These are phyloP conservation scores for Loriculus beryllinus DNA, from an alignment of 2,797 vertebrate species.

Conservation along the genomic window DNA sequence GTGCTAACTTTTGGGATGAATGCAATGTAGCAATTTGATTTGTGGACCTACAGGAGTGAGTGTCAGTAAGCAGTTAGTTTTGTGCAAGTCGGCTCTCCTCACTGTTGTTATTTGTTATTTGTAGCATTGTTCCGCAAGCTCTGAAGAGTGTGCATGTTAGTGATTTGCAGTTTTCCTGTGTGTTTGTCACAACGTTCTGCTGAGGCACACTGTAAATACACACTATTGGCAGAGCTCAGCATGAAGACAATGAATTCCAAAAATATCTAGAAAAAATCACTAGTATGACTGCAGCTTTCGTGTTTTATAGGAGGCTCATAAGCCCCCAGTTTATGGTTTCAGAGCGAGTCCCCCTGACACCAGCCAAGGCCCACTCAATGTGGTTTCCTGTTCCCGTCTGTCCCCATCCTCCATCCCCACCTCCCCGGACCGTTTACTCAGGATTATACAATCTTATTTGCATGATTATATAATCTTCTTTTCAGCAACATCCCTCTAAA, in stretches of 20 bases:
- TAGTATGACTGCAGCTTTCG: background rate
- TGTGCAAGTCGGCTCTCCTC: background rate
- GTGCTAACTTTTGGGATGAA: background rate
- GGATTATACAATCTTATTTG: conserved; percentile 66
- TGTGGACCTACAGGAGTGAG: background rate
- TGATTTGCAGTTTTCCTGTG: background rate
- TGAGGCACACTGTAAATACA: background rate
- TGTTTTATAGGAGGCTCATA: background rate
- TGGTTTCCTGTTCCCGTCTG: background rate
- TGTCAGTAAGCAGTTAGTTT: background rate
- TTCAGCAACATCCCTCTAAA: conserved; percentile 71
- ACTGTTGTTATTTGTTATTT: background rate
- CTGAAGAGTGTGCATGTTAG: background rate
- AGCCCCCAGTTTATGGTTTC: background rate
- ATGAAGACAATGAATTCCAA: background rate
- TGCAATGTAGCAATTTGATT: background rate
- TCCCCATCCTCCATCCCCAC: background rate
- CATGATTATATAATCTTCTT: conserved; percentile 75
- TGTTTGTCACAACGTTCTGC: background rate
- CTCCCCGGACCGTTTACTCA: conserved; percentile 36
- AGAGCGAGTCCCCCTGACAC: background rate
- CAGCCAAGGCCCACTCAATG: background rate
- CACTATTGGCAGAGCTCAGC: conserved; percentile 18
- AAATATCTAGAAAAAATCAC: background rate
- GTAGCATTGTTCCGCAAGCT: background rate